Evolutionary conservation across 2,797 vertebrate species (phyloP), one percentile per base, ranked within the genome.

Genomic region (Anas bahamensis): DNA sequence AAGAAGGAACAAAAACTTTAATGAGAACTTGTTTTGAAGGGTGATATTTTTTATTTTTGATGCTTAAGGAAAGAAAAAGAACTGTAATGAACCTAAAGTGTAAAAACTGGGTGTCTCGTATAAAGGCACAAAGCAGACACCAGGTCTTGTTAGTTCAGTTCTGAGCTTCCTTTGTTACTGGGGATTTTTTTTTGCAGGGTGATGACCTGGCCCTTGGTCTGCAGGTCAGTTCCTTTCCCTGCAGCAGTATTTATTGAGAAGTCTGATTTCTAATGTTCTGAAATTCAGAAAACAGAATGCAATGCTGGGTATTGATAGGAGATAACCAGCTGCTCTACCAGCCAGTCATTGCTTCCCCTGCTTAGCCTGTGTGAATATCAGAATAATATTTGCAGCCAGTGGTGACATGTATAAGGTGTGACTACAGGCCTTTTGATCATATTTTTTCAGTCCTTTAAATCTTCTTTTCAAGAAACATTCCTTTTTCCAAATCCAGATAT

Each of bases 21-120:
- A 84, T 41, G 83, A 92, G 71, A 56, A 83, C 84, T 90, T 44
- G 60, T 83, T 88, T 88, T 73, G 66, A 41, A 88, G 65, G 84
- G 84, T 13, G 22, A 3, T 19, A 9, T 88, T 92, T 92, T 94
- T 86, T 53, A 63, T 39, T 90, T 78, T 66, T 71, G 85, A 41
- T 70, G 18, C 65, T 82, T 63, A 57, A 63, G 71, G 84, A 56
- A 24, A 57, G 3, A 14, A 80, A 75, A 44, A 21, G 26, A 12
- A 5, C 37, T 16, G 11, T 24, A 60, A n/a, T 2, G 21, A 83
- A 64, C 12, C 53, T 60, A 56, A 75, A 69, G 66, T 2, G 26
- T 63, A 0, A 64, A 29, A 11, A 28, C 28, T 5, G 37, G 10
- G 26, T 37, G 68, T 37, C 18, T 64, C 68, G 5, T 37, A 4